Evolutionary conservation across 2,113 vertebrate species (phyloP), one percentile per base, ranked within the genome.

Genomic region (Oxygymnocypris stewartii): DNA sequence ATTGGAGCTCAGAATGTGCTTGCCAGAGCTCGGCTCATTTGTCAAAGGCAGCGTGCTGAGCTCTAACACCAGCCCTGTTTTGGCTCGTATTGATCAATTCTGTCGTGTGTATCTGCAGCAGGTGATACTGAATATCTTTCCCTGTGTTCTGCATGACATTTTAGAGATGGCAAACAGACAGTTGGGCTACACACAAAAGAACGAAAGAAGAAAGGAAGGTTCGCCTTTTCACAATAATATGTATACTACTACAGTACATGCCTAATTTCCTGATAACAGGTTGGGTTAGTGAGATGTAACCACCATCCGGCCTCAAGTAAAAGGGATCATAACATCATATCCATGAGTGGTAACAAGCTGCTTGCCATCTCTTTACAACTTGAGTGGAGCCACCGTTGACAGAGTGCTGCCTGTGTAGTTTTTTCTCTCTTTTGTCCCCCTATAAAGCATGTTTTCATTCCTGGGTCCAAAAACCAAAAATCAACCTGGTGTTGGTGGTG

Each of bases 71-170:
- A 84, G 1, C 73, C 35, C 49, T 88, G 61, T 85, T 92, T 93
- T 86, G 86, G 91, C 88, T 91, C 86, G 82, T 93, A 94, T 94
- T 91, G 93, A 94, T 93, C 89, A 87, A 84, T 78, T 88, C 84
- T 91, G 92, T 92, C 92, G 88, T 54, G 37, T 42, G 59, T 73
- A 84, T 89, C 91, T 88, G 90, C 79, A 87, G 89, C 90, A 87
- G 89, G 83, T 93, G 93, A 92, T 86, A 86, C 88, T 73, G 47
- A 42, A 86, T 87, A 89, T 92, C 84, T 87, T 31, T 88, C 79
- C 73, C 86, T 51, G 87, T 61, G 69, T 84, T 76, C 76, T 84
- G 82, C 87, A 90, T 88, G 40, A 82, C 57, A 89, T 84, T 51
- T 82, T 69, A 71, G 28, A 35, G 42, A 71, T 82, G n/a, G 47